These are phyloP conservation scores for Euplexia lucipara DNA, from an alignment of 2,888 invertebrate species.

Conservation along the genomic window DNA sequence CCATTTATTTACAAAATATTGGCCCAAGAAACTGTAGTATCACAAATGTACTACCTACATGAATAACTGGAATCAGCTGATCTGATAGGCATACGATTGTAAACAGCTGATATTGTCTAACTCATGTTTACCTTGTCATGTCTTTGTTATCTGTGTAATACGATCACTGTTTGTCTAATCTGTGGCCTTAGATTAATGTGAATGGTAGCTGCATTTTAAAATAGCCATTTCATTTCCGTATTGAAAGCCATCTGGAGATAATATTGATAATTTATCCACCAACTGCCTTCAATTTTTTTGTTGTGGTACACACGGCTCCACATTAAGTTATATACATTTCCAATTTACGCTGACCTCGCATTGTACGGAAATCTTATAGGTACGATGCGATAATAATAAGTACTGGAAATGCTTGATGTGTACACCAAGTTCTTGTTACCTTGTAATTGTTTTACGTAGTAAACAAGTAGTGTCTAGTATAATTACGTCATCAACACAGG, in stretches of 20 bases:
- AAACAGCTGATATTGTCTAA: conserved; percentile 24
- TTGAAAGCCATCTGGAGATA: neutral
- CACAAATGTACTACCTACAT: neutral
- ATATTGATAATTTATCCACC: no score
- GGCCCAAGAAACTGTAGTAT: neutral
- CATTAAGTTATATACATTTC: no score
- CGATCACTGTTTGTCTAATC: conserved; percentile 23
- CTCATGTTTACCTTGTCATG: conserved; percentile 22
- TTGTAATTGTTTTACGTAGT: no score
- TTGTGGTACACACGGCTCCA: no score
- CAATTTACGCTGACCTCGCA: no score
- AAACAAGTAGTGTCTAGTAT: no score
- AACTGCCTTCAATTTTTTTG: no score
- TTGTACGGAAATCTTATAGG: no score
- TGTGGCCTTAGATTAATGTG: conserved; percentile 12
- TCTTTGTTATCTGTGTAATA: conserved; percentile 32
- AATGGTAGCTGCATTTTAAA: neutral
- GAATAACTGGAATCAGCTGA: conserved; percentile 16
- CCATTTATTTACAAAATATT: conserved; percentile 4
- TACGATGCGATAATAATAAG: no score
- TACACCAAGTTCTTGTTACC: no score
- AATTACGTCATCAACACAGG: no score
- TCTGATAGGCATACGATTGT: conserved; percentile 12
- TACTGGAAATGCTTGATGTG: no score
- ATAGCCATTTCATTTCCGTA: conserved; percentile 6